Percentiles rank a stretch among this genome's conserved stretches.
Conservation (phyloP, 2,797 vertebrate species). For the Darevskia nairensis region DNA sequence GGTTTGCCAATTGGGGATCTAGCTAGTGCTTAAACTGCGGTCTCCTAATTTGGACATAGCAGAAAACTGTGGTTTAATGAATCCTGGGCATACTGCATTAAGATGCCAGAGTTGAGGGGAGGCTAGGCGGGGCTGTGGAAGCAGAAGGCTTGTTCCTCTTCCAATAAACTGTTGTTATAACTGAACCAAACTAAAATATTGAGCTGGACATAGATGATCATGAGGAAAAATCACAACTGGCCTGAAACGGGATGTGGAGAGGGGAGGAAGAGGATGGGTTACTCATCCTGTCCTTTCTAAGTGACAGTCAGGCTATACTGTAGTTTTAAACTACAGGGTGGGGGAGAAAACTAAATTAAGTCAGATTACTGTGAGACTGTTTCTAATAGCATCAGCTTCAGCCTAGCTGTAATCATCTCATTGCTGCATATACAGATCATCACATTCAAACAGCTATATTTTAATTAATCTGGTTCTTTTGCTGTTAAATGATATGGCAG, state of each 20-base stretch:
- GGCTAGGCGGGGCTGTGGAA: not conserved
- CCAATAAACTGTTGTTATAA: not conserved
- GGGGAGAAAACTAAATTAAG: not conserved
- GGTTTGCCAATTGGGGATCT: not conserved
- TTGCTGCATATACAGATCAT: not conserved
- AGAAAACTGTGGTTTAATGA: too few species aligned
- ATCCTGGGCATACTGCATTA: not conserved
- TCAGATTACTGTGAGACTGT: not conserved
- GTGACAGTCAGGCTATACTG: too few species aligned
- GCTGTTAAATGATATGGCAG: not conserved
- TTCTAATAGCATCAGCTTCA: not conserved
- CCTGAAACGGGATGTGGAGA: not conserved
- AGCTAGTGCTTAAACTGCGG: not conserved
- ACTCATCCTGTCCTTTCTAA: not conserved
- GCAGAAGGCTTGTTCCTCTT: not conserved
- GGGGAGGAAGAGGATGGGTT: not conserved
- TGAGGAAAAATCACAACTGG: not conserved
- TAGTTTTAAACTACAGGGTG: not conserved
- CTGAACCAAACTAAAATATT: not conserved
- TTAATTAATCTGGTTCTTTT: constrained; percentile 22
- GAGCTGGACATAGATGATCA: not conserved
- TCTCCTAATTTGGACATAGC: not conserved
- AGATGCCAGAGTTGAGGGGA: not conserved
- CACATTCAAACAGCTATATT: not conserved
- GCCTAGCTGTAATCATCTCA: not conserved